Evolutionary conservation across 2,888 invertebrate genomes (phyloP), one percentile per base, ranked within the genome.

Genomic region (Acronicta alni): DNA sequence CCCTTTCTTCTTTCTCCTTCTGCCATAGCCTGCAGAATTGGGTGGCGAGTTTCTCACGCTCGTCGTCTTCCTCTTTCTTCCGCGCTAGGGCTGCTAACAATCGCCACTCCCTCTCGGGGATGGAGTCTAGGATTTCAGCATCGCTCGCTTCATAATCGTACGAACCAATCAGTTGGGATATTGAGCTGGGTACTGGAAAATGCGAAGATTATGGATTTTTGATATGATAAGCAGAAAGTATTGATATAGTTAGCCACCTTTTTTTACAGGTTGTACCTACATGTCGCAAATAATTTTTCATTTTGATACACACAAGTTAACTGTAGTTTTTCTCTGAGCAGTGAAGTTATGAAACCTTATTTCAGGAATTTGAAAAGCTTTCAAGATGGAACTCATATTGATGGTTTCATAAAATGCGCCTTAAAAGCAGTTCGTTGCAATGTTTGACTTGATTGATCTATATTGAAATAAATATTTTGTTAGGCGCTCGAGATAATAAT

Each of bases 1-100:
- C 80, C 23, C 89, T 84, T 43, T 91, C 86, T 54, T 88, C 85
- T 46, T 89, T 91, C 74, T 95, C 95, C 64, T 87, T 87, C 72
- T 90, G 86, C 95, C 95, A 95, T 82, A 95, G 79, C 67, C 84
- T 86, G 67, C 90, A 88, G 73, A 95, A 94, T 77, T 92, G 86
- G 51, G 92, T 91, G 0, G 95, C 94, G n/a, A 95, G 87, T 44
- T 85, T 87, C 49, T 92, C 89, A 35, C 91, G 83, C 53, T 91
- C 89, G 9, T 81, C 80, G 20, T 92, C 88, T 43, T 94, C 88
- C 38, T 93, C 91, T 69, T 93, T 88, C 78, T 95, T 95, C 58
- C 88, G 81, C 0, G 94, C 94, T 71, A 95, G 83, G 0, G 91
- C 91, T 1, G 92, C 91, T 35, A 95, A 83, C 23, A 95, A 87